Evolutionary conservation across 2,888 invertebrate genomes (phyloP).

Genomic region (Alitta virens): DNA sequence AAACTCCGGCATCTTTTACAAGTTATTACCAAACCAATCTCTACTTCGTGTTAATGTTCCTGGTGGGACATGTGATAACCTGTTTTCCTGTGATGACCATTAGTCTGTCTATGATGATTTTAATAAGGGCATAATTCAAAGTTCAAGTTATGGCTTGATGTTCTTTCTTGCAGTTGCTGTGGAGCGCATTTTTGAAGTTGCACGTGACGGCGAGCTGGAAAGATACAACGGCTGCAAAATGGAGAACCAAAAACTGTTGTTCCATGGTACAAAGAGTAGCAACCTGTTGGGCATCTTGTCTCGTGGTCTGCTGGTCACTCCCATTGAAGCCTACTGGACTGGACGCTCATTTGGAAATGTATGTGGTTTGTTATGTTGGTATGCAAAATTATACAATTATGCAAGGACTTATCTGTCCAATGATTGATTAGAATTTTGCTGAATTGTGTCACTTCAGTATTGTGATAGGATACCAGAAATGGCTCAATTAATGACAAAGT

Average conservation of each 20-base stretch:
- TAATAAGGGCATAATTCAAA: no score
- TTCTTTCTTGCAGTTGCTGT: conserved; percentile 21
- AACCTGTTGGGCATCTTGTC: conserved; percentile 60
- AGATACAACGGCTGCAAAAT: conserved; percentile 33
- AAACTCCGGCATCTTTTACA: no score
- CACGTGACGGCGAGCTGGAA: conserved; percentile 42
- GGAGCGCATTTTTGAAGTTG: conserved; percentile 47
- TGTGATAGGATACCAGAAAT: no score
- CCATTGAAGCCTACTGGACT: conserved; percentile 54
- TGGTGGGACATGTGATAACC: no score
- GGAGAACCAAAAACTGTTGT: conserved; percentile 54
- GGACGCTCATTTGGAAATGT: conserved; percentile 59
- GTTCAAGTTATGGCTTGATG: no score
- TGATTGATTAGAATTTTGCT: background rate
- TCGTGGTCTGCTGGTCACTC: conserved; percentile 59
- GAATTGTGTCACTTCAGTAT: no score
- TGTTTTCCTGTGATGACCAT: no score
- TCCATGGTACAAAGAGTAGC: conserved; percentile 60
- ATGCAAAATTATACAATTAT: background rate
- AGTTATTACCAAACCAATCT: no score
- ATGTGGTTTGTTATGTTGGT: conserved; percentile 15
- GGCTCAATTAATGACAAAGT: no score
- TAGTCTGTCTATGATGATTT: background rate
- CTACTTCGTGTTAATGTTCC: no score
- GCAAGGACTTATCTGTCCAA: no score